These are phyloP conservation scores for Glareola pratincola DNA, from an alignment of 2,113 vertebrate species.

Conservation along the genomic window DNA sequence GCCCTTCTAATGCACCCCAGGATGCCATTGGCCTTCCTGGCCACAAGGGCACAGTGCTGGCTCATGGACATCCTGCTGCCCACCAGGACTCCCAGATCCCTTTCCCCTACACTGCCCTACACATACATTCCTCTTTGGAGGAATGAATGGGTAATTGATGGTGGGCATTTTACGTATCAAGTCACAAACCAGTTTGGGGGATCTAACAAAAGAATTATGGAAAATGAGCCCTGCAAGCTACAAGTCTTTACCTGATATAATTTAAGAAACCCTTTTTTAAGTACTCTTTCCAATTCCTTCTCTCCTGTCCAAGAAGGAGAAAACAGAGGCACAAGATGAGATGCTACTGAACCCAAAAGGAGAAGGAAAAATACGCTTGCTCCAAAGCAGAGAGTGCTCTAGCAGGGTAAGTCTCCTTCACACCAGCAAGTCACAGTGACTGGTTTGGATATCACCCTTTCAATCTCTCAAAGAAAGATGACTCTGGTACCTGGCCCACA, in stretches of 20 bases:
- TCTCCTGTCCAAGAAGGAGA: background rate
- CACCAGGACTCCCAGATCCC: too few relatives aligned
- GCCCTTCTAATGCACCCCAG: too few relatives aligned
- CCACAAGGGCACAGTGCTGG: too few relatives aligned
- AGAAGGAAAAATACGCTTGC: background rate
- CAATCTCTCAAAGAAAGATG: constrained; percentile 56
- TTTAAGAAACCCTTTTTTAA: background rate
- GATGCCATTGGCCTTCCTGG: too few relatives aligned
- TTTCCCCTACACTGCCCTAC: too few relatives aligned
- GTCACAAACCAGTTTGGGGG: background rate
- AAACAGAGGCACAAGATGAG: background rate
- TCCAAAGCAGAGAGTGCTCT: background rate
- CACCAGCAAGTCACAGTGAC: background rate
- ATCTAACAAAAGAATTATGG: background rate
- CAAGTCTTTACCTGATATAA: background rate
- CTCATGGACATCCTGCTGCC: too few relatives aligned
- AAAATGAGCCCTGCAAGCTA: background rate
- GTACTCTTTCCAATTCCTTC: background rate
- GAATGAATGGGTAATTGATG: background rate
- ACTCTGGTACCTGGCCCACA: constrained; percentile 63
- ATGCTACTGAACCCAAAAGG: background rate
- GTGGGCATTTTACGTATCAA: background rate
- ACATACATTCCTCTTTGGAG: too few relatives aligned
- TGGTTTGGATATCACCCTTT: constrained; percentile 39
- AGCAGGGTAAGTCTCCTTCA: background rate